Conservation (phyloP, 1,140 invertebrate genomes). For the Adoxophyes honmai region DNA sequence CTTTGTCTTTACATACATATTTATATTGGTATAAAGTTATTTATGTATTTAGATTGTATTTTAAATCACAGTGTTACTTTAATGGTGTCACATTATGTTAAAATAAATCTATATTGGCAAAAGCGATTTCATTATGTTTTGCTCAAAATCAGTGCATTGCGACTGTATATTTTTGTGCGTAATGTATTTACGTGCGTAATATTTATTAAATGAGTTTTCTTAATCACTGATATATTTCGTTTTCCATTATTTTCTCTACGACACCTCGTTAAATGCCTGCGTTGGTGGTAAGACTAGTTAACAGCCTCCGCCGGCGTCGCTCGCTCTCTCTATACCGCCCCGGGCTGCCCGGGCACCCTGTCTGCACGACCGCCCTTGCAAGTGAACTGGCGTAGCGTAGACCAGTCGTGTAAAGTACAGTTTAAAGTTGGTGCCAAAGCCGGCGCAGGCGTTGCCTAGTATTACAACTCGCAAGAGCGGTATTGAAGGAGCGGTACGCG, state of each 20-base stretch:
- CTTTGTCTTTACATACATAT: too few relatives aligned
- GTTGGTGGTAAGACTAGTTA: neutral
- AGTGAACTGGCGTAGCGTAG: too few relatives aligned
- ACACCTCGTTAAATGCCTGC: neutral
- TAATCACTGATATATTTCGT: neutral
- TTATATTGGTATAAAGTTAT: neutral
- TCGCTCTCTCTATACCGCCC: constrained; percentile 3
- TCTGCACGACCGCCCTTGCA: too few relatives aligned
- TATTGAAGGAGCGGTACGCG: constrained; percentile 5
- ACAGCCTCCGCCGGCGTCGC: neutral
- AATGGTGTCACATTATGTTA: neutral
- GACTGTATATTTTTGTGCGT: neutral
- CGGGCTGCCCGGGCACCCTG: neutral
- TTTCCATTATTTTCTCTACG: neutral
- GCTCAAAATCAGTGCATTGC: constrained; percentile 6
- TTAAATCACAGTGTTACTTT: neutral
- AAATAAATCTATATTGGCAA: neutral
- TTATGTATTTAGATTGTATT: neutral
- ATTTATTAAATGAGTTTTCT: neutral
- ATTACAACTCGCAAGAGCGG: neutral
- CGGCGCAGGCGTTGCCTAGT: constrained; percentile 1
- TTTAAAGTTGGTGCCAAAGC: neutral
- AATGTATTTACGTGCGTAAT: neutral
- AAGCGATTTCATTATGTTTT: neutral
- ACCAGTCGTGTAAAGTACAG: too few relatives aligned